A percentile compares a stretch with the other conserved stretches of the same genome.
Conservation (phyloP, 2,797 vertebrate genomes). For the Squalus acanthias region DNA sequence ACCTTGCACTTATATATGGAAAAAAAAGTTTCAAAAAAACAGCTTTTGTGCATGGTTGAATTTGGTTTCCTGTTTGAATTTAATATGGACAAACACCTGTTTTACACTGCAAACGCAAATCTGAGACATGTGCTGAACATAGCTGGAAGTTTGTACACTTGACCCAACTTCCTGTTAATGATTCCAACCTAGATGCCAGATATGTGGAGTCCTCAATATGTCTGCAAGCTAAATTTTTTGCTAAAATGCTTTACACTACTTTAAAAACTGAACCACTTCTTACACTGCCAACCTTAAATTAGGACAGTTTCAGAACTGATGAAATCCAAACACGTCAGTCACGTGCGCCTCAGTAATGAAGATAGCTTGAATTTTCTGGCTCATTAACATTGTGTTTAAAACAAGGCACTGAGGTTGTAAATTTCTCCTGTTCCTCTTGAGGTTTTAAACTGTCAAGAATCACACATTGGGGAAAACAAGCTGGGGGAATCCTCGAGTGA, state of each 20-base stretch:
- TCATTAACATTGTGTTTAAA: neutral
- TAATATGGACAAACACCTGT: conserved; percentile 36
- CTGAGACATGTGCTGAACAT: conserved; percentile 35
- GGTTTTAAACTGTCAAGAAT: neutral
- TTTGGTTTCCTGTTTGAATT: conserved; percentile 35
- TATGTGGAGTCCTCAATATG: neutral
- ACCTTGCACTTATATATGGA: neutral
- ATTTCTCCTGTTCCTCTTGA: neutral
- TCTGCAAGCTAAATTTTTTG: neutral
- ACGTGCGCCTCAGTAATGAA: neutral
- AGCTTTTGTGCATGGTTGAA: conserved; percentile 14
- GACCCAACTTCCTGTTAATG: conserved; percentile 35
- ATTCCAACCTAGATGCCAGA: conserved; percentile 31
- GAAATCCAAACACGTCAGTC: neutral
- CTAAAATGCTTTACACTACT: neutral
- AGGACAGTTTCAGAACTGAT: neutral
- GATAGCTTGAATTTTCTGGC: neutral
- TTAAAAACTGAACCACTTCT: neutral
- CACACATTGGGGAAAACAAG: neutral
- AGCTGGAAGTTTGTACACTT: conserved; percentile 33
- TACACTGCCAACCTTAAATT: neutral
- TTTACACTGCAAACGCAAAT: conserved; percentile 17
- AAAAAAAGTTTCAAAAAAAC: conserved; percentile 3
- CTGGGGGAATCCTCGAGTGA: neutral
- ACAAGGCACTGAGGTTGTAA: neutral